Evolutionary conservation across 2,888 invertebrate species (phyloP).

Genomic region (Andrena praecox): DNA sequence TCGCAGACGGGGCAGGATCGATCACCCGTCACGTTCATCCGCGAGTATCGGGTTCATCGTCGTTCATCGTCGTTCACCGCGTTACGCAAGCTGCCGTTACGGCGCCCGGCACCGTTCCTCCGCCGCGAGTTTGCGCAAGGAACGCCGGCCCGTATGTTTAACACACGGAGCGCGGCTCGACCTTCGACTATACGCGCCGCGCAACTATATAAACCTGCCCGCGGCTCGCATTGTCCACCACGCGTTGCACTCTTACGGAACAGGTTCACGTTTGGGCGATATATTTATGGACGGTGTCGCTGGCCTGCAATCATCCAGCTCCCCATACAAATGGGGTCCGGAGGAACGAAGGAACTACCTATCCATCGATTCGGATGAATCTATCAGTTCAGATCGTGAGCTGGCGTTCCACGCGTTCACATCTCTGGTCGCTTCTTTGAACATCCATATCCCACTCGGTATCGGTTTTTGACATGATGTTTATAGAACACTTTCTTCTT

Average conservation of each 20-base stretch:
- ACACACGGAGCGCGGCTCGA: slow-evolving; percentile 43
- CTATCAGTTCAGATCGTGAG: no score
- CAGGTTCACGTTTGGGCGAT: slow-evolving; percentile 4
- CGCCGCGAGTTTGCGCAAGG: slow-evolving; percentile 59
- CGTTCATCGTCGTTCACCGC: slow-evolving; percentile 11
- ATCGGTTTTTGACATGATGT: no score
- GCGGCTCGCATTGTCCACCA: slow-evolving; percentile 9
- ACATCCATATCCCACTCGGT: no score
- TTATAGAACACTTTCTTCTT: no score
- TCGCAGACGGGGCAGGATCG: slow-evolving; percentile 40
- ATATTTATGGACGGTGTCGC: not conserved
- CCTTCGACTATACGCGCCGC: slow-evolving; percentile 61
- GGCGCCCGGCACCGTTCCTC: slow-evolving; percentile 24
- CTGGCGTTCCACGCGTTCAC: no score
- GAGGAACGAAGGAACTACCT: not conserved
- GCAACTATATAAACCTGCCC: slow-evolving; percentile 24
- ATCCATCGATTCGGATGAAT: not conserved
- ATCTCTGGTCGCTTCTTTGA: no score
- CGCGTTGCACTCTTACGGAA: slow-evolving; percentile 19
- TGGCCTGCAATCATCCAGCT: not conserved
- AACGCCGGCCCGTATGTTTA: slow-evolving; percentile 6
- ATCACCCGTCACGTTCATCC: slow-evolving; percentile 56
- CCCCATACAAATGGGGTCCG: not conserved
- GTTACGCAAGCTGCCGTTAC: slow-evolving; percentile 61
- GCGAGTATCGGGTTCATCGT: slow-evolving; percentile 37